phyloP scores from a whole-genome alignment of 1,140 invertebrate genomes.

The Tenebrio molitor region DNA sequence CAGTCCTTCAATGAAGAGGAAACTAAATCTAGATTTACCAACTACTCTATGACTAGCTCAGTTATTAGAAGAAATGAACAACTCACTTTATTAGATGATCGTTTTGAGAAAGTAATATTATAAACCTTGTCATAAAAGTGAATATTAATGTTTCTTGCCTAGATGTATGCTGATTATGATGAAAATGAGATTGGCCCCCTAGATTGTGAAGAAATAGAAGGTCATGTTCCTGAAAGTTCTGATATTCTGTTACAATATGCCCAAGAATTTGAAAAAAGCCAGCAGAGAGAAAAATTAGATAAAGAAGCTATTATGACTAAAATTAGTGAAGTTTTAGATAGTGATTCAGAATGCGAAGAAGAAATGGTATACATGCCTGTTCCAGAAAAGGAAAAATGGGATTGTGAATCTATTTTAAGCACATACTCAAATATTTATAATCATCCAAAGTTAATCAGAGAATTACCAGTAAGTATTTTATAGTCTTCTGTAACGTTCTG shows the following conservation, averaged over 20 bases:
- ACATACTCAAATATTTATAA: conserved; percentile 94
- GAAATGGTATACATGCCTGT: conserved; percentile 74
- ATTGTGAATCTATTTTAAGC: conserved; percentile 93
- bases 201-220: conserved; percentile 92
- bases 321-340: conserved; percentile 59
- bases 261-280: conserved; percentile 73
- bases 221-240: conserved; percentile 77
- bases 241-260: conserved; percentile 76
- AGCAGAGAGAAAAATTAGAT: conserved; percentile 74
- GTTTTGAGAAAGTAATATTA: conserved; percentile 86
- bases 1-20: conserved; percentile 77
- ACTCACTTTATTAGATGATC: conserved; percentile 86
- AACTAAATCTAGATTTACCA: conserved; percentile 90
- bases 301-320: conserved; percentile 53
- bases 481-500: no score
- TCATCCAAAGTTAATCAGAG: conserved; percentile 89
- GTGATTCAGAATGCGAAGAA: conserved; percentile 67
- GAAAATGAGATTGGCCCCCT: conserved; percentile 91
- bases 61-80: conserved; percentile 90
- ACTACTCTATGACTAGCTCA: conserved; percentile 95
- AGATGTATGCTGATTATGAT: conserved; percentile 90
- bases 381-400: conserved; percentile 82
- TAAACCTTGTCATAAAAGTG: not conserved
- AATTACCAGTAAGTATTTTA: conserved; percentile 78
- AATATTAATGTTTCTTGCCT: conserved; percentile 47